A percentile compares a stretch with the other conserved stretches of the same genome.
phyloP scores from a whole-genome alignment of 2,797 vertebrate genomes.

The Danio jaintianensis region DNA sequence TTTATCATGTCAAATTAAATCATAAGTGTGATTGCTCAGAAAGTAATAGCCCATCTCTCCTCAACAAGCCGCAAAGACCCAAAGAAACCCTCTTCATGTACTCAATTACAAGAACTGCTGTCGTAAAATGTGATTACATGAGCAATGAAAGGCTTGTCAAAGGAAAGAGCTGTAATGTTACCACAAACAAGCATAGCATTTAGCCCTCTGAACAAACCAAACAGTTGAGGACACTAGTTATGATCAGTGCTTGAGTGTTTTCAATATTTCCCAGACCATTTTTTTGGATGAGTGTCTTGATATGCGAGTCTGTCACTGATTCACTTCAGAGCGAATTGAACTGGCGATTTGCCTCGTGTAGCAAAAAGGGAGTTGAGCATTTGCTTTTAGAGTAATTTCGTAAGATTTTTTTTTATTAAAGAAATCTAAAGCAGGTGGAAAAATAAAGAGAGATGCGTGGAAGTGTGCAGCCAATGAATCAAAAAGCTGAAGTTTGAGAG shows the following conservation, averaged over 20 bases:
- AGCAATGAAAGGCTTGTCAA: slow-evolving; percentile 74
- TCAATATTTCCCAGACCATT: slow-evolving; percentile 53
- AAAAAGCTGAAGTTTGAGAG: slow-evolving; percentile 81
- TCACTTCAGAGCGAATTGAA: slow-evolving; percentile 65
- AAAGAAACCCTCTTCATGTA: slow-evolving; percentile 60
- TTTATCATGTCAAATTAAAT: background rate
- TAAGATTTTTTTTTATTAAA: slow-evolving; percentile 74
- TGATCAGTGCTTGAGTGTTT: slow-evolving; percentile 59
- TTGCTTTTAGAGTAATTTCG: slow-evolving; percentile 65
- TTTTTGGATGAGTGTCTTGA: slow-evolving; percentile 50
- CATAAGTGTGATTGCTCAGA: background rate
- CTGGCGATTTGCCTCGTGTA: slow-evolving; percentile 66
- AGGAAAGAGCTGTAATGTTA: slow-evolving; percentile 62
- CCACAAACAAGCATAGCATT: slow-evolving; percentile 39
- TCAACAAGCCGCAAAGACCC: background rate
- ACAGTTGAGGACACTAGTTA: slow-evolving; percentile 50
- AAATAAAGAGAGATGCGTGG: slow-evolving; percentile 62
- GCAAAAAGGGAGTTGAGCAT: slow-evolving; percentile 61
- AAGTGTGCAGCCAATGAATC: slow-evolving; percentile 63
- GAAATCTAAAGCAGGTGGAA: slow-evolving; percentile 72
- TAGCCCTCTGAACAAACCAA: slow-evolving; percentile 58
- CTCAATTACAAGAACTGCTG: slow-evolving; percentile 75
- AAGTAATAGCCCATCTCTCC: background rate
- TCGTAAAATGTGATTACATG: slow-evolving; percentile 74
- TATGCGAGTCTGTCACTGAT: slow-evolving; percentile 45